A percentile compares a stretch with the other conserved stretches of the same genome.
phyloP scores from a whole-genome alignment of 1,140 invertebrate species.

The Drosophila triauraria region DNA sequence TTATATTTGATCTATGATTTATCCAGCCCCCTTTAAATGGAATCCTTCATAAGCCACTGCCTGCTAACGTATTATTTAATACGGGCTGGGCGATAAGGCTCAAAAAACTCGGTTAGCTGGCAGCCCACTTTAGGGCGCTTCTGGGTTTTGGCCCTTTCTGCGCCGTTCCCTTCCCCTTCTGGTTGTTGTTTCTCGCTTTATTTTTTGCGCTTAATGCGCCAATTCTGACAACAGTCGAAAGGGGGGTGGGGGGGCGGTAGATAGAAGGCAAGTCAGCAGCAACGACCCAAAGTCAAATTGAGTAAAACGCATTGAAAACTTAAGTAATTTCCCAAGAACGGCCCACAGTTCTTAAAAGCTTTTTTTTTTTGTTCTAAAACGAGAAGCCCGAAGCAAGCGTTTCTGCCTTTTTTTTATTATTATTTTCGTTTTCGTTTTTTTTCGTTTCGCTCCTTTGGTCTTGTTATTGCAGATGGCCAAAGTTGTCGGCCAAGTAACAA shows the following conservation, averaged over 20 bases:
- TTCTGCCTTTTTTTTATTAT: constrained; percentile 44
- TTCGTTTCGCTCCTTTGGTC: constrained; percentile 21
- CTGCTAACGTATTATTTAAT: constrained; percentile 67
- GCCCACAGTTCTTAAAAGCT: constrained; percentile 65
- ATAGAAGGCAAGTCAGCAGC: constrained; percentile 51
- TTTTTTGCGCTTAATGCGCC: constrained; percentile 75
- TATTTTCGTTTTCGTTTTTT: constrained; percentile 21
- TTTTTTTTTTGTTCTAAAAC: constrained; percentile 29
- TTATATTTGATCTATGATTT: neutral
- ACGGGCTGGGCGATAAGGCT: constrained; percentile 60
- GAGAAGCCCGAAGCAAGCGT: constrained; percentile 49
- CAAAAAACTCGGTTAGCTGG: constrained; percentile 33
- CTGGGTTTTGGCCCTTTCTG: constrained; percentile 32
- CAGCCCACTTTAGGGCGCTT: constrained; percentile 62
- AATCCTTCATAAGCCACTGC: neutral
- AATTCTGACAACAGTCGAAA: constrained; percentile 63
- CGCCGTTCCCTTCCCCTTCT: constrained; percentile 3
- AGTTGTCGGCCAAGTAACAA: constrained; percentile 56
- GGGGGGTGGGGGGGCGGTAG: constrained; percentile 4
- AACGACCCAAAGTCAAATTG: constrained; percentile 80
- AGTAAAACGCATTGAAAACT: constrained; percentile 82
- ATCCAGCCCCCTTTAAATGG: neutral
- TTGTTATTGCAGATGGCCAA: constrained; percentile 70
- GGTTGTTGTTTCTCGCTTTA: constrained; percentile 47
- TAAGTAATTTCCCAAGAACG: constrained; percentile 73